Base-by-base conservation (phyloP, 1,140 invertebrate genomes). In the Drosophila fuyamai region DNA sequence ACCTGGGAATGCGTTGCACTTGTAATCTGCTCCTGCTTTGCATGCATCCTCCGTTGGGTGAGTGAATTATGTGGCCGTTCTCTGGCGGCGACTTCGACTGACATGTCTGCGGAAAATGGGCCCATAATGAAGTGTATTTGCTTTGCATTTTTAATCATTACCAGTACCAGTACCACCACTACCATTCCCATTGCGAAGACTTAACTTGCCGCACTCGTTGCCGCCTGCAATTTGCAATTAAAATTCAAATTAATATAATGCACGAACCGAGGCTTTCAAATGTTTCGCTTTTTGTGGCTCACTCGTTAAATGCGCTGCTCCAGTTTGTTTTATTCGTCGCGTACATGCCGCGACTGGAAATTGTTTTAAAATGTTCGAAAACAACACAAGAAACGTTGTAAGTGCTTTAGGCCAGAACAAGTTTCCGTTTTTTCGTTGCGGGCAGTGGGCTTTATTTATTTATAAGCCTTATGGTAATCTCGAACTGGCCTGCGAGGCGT, bases 1-100 rank as follows among this genome's bases (percentile, higher is more conserved):
- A 76, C 66, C 79, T 86, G 83, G 84, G 83, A 86, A 86, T 89
- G 84, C 83, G 84, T 86, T 86, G 83, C 83, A 86, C 83, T 86
- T 86, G 83, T 88, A 78, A 85, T 81, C 61, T 72, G 38, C 79
- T 78, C 73, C 81, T 79, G 70, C 79, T 88, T 82, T 88, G 75
- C 82, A 86, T 88, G 82, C 71, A 48, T 53, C 54, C 80, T 66
- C 60, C 32, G 61, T 46, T 70, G 59, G 36, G 48, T 79, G 84
- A 86, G 83, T 86, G 83, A 86, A 88, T 67, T 86, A 86, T 86
- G 83, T 88, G 79, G 48, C 53, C 82, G 35, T 6, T 62, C 66
- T 71, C 65, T 79, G 79, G 82, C 61, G 78, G 73, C 36, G 54
- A 76, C 29, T 65, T 29, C 53, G 48, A 55, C 48, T 54, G 75